Evolutionary conservation across 2,797 vertebrate genomes (phyloP).

Genomic region (Ataeniobius toweri): DNA sequence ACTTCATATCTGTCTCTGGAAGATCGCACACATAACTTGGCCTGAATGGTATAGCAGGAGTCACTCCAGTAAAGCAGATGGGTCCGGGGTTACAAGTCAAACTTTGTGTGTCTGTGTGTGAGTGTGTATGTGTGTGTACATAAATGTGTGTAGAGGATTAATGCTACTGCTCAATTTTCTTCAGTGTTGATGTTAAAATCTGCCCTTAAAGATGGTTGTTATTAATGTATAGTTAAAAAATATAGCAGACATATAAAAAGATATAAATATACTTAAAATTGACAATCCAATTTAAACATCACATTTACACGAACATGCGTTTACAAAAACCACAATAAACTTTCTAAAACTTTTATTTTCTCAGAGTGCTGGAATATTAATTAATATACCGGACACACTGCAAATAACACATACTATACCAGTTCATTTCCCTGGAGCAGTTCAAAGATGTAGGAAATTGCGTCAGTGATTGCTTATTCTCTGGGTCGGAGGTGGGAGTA

Average conservation of each 20-base stretch:
- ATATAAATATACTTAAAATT: not conserved
- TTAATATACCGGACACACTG: slow-evolving; percentile 39
- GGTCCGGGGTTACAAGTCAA: slow-evolving; percentile 10
- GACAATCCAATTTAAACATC: not conserved
- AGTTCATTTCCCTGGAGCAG: slow-evolving; percentile 50
- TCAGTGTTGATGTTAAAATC: not conserved
- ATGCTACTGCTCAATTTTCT: not conserved
- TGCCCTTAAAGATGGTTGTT: not conserved
- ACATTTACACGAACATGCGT: slow-evolving; percentile 1
- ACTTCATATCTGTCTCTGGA: slow-evolving; percentile 47
- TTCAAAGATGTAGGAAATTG: slow-evolving; percentile 61
- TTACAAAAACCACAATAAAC: not conserved
- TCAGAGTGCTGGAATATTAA: slow-evolving; percentile 30
- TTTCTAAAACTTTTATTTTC: slow-evolving; percentile 43
- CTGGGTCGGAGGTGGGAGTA: slow-evolving; percentile 48
- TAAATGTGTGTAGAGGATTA: not conserved
- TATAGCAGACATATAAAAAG: not conserved
- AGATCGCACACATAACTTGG: slow-evolving; percentile 11
- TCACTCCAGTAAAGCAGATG: slow-evolving; percentile 52
- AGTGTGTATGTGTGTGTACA: slow-evolving; percentile 18
- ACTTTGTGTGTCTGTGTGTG: slow-evolving; percentile 6
- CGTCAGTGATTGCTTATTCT: slow-evolving; percentile 65
- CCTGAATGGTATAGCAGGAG: slow-evolving; percentile 32
- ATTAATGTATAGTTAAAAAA: not conserved
- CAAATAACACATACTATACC: slow-evolving; percentile 49